Evolutionary conservation across 2,888 invertebrate genomes (phyloP).

Genomic region (Scotopteryx bipunctaria): DNA sequence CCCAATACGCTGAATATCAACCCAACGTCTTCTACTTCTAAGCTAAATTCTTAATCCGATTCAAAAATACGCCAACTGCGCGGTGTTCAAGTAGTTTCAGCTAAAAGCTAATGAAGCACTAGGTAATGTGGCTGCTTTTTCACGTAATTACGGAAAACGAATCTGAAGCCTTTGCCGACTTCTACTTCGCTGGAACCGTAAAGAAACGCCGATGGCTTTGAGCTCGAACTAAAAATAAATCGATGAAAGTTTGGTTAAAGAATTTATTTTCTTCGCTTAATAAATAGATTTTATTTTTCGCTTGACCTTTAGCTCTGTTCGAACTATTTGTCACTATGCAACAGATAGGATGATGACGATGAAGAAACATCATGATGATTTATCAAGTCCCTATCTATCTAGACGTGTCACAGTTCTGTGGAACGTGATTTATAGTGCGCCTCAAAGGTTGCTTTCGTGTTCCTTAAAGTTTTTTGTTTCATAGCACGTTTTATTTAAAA

Average conservation of each 20-base stretch:
- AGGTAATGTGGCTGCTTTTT: conserved; percentile 18
- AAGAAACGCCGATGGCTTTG: conserved; percentile 19
- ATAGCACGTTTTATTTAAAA: too few relatives aligned
- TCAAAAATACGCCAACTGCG: background rate
- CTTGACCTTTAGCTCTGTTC: too few relatives aligned
- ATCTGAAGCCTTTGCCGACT: conserved; percentile 22
- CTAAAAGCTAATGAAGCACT: conserved; percentile 9
- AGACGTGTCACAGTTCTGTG: too few relatives aligned
- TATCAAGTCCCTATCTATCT: too few relatives aligned
- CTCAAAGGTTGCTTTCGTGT: too few relatives aligned
- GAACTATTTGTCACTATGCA: too few relatives aligned
- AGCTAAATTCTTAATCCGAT: background rate
- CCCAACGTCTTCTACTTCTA: background rate
- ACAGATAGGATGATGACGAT: too few relatives aligned
- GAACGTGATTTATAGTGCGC: too few relatives aligned
- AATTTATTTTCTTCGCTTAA: background rate
- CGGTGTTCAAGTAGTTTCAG: background rate
- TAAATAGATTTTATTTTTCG: background rate
- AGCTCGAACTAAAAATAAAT: conserved; percentile 17
- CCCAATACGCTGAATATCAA: too few relatives aligned
- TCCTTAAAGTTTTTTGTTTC: too few relatives aligned
- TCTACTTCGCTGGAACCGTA: conserved; percentile 14
- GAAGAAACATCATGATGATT: too few relatives aligned
- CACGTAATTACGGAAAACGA: conserved; percentile 24
- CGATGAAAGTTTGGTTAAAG: background rate